Percentiles rank a stretch among this genome's conserved stretches.
Conservation (phyloP, 2,797 vertebrate genomes). For the Sebastiscus tertius region DNA sequence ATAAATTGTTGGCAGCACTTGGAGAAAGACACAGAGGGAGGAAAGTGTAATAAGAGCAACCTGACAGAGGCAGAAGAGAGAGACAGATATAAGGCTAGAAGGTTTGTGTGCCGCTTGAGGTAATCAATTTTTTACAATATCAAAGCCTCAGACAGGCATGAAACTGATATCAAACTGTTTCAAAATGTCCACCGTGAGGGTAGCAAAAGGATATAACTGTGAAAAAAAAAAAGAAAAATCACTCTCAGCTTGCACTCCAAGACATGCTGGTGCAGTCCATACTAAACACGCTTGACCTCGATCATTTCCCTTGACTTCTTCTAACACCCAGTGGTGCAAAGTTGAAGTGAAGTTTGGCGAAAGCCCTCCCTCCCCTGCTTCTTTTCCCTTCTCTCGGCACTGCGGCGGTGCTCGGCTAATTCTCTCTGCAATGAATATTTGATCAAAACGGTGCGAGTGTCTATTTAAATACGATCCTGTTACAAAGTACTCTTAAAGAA, state of each 20-base stretch:
- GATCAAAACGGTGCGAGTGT: conserved; percentile 11
- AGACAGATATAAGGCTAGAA: neutral
- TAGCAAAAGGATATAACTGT: conserved; percentile 13
- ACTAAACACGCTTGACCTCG: conserved; percentile 16
- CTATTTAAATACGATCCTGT: conserved; percentile 1
- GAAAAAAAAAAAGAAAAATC: neutral
- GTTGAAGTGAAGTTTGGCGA: conserved; percentile 16
- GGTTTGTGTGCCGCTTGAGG: conserved; percentile 1
- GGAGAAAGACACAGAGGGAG: neutral
- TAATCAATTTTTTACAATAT: conserved; percentile 25
- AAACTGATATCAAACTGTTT: conserved; percentile 38
- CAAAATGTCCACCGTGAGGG: conserved; percentile 17
- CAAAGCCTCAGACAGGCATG: conserved; percentile 25
- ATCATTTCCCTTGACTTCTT: conserved; percentile 35
- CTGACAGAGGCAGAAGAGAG: neutral
- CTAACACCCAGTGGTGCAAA: conserved; percentile 15
- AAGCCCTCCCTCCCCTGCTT: neutral
- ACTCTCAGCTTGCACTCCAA: neutral
- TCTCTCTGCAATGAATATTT: conserved; percentile 29
- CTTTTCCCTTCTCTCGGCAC: neutral
- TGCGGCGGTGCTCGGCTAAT: neutral
- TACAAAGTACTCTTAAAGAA: neutral
- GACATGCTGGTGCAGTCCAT: neutral
- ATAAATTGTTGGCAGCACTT: neutral
- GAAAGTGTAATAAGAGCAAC: neutral